Evolutionary conservation across 2,888 invertebrate species (phyloP).

Genomic region (Chalcosyrphus nemorum): DNA sequence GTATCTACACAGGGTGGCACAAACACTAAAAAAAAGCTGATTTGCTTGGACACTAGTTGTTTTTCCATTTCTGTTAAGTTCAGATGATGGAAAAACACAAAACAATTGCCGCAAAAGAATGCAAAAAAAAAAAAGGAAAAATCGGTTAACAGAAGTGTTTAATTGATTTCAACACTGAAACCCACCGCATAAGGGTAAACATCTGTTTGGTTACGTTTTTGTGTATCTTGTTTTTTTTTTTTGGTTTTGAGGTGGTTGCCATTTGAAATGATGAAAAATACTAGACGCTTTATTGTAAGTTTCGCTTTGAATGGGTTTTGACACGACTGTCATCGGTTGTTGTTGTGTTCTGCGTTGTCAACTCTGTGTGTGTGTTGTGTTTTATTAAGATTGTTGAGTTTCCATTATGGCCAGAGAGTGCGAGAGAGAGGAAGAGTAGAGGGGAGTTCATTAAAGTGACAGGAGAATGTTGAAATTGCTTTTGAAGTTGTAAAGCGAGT

Average conservation of each 20-base stretch:
- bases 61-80: slow-evolving; percentile 27
- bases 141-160: slow-evolving; percentile 50
- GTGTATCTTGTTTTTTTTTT: background rate
- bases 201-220: slow-evolving; percentile 50
- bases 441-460: background rate
- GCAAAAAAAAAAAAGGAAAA: background rate
- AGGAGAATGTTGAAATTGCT: slow-evolving; percentile 8
- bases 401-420: background rate
- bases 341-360: slow-evolving; percentile 33
- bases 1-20: background rate
- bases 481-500: background rate
- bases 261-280: slow-evolving; percentile 4
- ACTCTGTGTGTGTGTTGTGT: slow-evolving; percentile 4
- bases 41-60: background rate
- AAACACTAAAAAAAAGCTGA: background rate
- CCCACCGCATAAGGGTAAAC: slow-evolving; percentile 52
- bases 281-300: slow-evolving; percentile 18
- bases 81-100: background rate
- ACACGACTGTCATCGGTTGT: background rate
- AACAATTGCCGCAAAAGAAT: slow-evolving; percentile 36
- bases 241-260: slow-evolving; percentile 25
- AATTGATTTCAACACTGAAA: slow-evolving; percentile 61
- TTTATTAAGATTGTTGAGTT: slow-evolving; percentile 30
- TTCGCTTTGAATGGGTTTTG: slow-evolving; percentile 4
- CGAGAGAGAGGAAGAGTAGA: background rate